These are phyloP conservation scores for Leptopilina clavipes DNA, from an alignment of 1,140 invertebrate genomes.

Conservation along the genomic window DNA sequence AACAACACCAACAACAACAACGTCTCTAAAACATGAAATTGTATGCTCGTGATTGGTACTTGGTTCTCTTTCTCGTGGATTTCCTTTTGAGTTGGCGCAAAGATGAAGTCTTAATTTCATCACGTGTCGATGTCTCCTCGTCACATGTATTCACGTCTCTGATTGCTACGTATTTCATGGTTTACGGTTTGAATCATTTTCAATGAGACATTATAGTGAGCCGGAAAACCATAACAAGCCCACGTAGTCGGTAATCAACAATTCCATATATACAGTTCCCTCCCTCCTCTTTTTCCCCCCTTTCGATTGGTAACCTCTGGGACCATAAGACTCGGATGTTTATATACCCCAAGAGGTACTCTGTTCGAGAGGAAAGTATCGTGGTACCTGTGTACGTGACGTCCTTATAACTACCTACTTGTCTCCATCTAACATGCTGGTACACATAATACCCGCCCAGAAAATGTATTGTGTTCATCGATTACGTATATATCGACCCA, in stretches of 20 bases:
- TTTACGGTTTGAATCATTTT: constrained; percentile 58
- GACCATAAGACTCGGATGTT: constrained; percentile 53
- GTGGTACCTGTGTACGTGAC: constrained; percentile 35
- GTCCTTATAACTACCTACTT: constrained; percentile 47
- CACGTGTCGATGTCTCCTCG: constrained; percentile 30
- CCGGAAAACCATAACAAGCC: constrained; percentile 62
- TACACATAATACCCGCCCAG: constrained; percentile 28
- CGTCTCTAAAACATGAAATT: constrained; percentile 52
- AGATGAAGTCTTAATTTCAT: constrained; percentile 52
- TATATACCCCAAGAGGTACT: constrained; percentile 42
- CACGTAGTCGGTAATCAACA: constrained; percentile 52
- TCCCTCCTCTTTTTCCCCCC: constrained; percentile 27
- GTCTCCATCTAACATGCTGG: constrained; percentile 15
- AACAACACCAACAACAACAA: constrained; percentile 41
- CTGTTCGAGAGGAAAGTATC: constrained; percentile 19
- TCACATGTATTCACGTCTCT: constrained; percentile 27
- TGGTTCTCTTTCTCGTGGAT: constrained; percentile 40
- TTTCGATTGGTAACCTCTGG: constrained; percentile 39
- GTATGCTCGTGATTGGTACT: constrained; percentile 40
- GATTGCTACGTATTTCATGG: constrained; percentile 64
- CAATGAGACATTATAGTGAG: constrained; percentile 60
- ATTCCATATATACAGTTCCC: constrained; percentile 11
- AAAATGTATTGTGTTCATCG: constrained; percentile 49
- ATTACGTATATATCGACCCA: constrained; percentile 44
- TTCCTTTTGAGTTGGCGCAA: constrained; percentile 39